phyloP scores from a whole-genome alignment of 2,797 vertebrate genomes.

The Ispidina lecontei region DNA sequence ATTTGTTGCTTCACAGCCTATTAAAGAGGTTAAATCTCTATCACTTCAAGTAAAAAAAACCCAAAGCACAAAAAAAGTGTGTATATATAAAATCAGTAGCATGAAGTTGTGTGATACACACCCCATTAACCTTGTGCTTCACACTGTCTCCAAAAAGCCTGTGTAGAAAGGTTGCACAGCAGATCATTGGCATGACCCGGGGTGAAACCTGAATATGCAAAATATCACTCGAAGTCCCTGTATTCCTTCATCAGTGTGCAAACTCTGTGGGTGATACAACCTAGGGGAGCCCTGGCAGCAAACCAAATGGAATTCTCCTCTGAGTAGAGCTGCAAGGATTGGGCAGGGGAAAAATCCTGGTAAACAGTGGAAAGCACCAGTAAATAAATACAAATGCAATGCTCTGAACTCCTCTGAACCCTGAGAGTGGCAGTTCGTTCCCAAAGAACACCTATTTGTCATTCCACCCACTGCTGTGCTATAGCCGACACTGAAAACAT shows the following conservation, averaged over 20 bases:
- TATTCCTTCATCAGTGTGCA: background rate
- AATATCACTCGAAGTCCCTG: background rate
- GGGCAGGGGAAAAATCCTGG: background rate
- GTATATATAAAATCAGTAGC: background rate
- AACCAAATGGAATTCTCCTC: background rate
- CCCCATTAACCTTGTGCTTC: background rate
- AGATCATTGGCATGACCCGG: background rate
- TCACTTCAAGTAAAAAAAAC: background rate
- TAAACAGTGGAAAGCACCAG: conserved; percentile 25
- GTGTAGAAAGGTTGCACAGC: background rate
- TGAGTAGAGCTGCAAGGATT: background rate
- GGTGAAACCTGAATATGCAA: background rate
- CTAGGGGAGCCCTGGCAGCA: background rate
- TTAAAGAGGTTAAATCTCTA: background rate
- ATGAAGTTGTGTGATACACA: background rate
- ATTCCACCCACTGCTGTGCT: conserved; percentile 67
- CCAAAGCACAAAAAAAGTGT: background rate
- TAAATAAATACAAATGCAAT: conserved; percentile 46
- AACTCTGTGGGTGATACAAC: background rate
- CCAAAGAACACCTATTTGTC: conserved; percentile 57
- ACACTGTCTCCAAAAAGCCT: background rate
- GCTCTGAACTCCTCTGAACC: conserved; percentile 49
- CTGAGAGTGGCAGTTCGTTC: conserved; percentile 30
- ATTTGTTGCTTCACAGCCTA: background rate
- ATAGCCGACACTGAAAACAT: conserved; percentile 59